Conservation (phyloP, 2,797 vertebrate genomes). For the Anisognathus igniventris region DNA sequence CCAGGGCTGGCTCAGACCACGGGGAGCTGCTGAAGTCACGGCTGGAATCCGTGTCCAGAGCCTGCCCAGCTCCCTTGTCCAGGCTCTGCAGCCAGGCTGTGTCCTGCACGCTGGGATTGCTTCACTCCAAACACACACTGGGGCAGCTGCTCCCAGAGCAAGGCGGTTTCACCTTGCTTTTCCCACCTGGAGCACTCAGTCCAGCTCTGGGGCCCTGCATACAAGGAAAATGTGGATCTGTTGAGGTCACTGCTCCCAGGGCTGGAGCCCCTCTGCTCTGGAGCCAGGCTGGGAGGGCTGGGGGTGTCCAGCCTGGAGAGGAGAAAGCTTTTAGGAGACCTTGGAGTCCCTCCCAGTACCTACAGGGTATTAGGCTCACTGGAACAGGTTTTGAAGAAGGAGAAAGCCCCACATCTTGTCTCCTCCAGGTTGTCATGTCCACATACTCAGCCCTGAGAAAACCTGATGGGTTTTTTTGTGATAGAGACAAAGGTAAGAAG, state of each 20-base stretch:
- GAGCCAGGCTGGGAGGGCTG: not conserved
- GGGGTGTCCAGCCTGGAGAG: not conserved
- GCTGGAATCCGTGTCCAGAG: rapidly evolving
- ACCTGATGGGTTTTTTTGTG: not conserved
- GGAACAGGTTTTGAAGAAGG: not conserved
- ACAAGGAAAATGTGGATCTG: not conserved
- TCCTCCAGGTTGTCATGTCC: not conserved
- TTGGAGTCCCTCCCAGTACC: not conserved
- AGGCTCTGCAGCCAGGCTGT: not conserved
- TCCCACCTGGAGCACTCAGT: not conserved
- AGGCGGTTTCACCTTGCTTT: not conserved
- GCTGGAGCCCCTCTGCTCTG: not conserved
- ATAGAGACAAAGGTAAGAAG: not conserved
- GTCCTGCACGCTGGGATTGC: not conserved
- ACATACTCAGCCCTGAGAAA: not conserved
- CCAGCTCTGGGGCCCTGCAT: not conserved
- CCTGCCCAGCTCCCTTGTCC: not conserved
- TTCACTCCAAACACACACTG: not conserved
- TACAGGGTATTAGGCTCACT: not conserved
- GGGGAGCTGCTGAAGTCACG: not conserved
- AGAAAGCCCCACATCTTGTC: not conserved
- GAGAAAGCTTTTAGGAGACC: not conserved
- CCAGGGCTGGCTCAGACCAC: not conserved
- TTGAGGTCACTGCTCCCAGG: not conserved
- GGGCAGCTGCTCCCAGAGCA: not conserved